These are phyloP conservation scores for Colius striatus DNA, from an alignment of 2,113 vertebrate species.

Conservation along the genomic window DNA sequence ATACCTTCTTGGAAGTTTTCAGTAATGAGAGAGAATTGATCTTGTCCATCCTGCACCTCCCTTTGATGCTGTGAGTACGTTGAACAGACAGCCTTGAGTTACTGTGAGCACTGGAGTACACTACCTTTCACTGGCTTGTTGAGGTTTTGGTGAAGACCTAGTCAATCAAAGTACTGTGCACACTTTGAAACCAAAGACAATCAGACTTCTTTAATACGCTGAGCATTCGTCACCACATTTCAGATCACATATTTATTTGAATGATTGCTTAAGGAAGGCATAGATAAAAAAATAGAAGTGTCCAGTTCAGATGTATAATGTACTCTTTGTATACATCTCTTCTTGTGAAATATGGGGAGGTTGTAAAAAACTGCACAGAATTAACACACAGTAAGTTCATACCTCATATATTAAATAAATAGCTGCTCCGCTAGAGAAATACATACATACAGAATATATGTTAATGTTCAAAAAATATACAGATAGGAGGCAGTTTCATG, in stretches of 20 bases:
- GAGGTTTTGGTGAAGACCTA: neutral
- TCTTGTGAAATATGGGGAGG: neutral
- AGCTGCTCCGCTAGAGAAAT: neutral
- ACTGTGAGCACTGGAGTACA: neutral
- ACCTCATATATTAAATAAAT: slow-evolving; percentile 7
- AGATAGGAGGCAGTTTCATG: neutral
- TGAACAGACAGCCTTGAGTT: neutral
- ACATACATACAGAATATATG: neutral
- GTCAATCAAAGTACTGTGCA: neutral
- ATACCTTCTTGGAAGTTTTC: neutral
- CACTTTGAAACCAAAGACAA: neutral
- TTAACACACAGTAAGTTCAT: neutral
- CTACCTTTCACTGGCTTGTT: neutral
- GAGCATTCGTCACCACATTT: neutral
- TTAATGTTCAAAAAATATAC: slow-evolving; percentile 22
- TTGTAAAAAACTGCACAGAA: neutral
- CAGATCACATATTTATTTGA: neutral
- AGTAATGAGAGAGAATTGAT: neutral
- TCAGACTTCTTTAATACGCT: neutral
- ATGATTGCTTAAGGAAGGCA: neutral
- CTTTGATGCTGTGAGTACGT: neutral
- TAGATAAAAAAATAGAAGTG: neutral
- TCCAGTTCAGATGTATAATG: neutral
- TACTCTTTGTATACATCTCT: neutral
- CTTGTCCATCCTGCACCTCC: neutral